Percentiles rank a stretch among this genome's conserved stretches.
Conservation (phyloP, 2,113 vertebrate genomes). For the Cyprinodon tularosa region DNA sequence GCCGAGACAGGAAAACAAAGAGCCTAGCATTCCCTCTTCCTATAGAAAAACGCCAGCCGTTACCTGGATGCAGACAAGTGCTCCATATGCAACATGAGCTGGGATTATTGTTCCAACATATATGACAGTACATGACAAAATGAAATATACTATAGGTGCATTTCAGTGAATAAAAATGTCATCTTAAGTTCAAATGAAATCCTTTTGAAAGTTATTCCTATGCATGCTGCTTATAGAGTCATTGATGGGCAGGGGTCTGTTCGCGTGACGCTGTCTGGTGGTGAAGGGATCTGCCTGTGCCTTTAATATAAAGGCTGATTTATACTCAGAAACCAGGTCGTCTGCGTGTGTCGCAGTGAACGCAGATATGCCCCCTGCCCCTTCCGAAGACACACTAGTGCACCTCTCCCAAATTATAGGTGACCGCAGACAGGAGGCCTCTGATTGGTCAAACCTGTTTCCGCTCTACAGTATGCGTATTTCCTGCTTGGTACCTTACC, state of each 20-base stretch:
- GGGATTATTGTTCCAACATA: background rate
- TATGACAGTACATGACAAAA: background rate
- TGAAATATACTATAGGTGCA: background rate
- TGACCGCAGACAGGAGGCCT: no score
- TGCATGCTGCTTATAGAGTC: background rate
- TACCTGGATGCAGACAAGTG: background rate
- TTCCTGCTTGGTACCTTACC: no score
- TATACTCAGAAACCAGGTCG: background rate
- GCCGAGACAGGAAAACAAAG: slow-evolving; percentile 45
- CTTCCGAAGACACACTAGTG: no score
- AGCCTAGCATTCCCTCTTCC: slow-evolving; percentile 14
- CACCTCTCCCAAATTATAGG: no score
- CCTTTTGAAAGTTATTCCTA: background rate
- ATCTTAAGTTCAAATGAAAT: no score
- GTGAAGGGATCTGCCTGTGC: background rate
- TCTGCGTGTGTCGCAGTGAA: no score
- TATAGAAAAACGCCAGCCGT: slow-evolving; percentile 21
- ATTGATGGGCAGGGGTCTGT: background rate
- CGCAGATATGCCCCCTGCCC: no score
- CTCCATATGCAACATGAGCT: background rate
- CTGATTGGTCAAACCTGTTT: no score
- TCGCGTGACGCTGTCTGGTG: background rate
- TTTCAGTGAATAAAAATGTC: background rate
- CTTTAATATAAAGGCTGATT: background rate
- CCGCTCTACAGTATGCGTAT: no score